These are phyloP conservation scores for Diceros bicornis DNA, from an alignment of 2,797 vertebrate species.

Conservation along the genomic window DNA sequence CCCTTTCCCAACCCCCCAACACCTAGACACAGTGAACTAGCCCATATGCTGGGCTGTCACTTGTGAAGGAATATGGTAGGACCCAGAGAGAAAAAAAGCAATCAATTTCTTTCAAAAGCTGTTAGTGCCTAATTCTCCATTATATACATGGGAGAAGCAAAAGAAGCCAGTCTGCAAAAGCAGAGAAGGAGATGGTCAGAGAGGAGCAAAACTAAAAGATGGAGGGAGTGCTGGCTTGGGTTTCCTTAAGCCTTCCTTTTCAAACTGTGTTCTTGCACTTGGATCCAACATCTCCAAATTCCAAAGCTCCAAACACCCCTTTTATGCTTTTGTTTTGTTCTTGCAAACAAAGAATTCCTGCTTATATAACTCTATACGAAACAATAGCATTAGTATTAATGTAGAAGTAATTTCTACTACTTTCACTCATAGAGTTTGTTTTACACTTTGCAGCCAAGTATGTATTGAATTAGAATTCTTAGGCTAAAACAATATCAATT, in stretches of 20 bases:
- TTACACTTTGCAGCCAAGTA: neutral
- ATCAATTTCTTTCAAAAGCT: neutral
- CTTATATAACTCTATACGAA: neutral
- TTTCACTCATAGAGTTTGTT: neutral
- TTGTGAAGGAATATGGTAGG: neutral
- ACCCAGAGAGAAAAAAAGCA: neutral
- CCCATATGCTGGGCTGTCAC: neutral
- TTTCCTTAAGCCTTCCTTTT: neutral
- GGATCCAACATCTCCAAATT: neutral
- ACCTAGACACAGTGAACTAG: neutral
- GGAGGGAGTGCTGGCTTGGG: neutral
- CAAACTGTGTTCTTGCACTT: neutral
- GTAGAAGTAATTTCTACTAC: neutral
- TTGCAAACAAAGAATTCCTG: neutral
- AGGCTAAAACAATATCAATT: neutral
- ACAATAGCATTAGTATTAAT: neutral
- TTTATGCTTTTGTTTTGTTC: neutral
- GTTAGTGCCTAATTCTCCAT: neutral
- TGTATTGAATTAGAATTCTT: neutral
- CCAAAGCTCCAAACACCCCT: neutral
- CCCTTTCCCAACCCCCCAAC: neutral
- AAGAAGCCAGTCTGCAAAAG: neutral
- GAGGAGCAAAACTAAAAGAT: neutral
- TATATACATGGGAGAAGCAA: neutral
- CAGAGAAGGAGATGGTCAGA: neutral